Evolutionary conservation across 2,797 vertebrate genomes (phyloP), one percentile per base, ranked within the genome.

Genomic region (Hylomyscus alleni): DNA sequence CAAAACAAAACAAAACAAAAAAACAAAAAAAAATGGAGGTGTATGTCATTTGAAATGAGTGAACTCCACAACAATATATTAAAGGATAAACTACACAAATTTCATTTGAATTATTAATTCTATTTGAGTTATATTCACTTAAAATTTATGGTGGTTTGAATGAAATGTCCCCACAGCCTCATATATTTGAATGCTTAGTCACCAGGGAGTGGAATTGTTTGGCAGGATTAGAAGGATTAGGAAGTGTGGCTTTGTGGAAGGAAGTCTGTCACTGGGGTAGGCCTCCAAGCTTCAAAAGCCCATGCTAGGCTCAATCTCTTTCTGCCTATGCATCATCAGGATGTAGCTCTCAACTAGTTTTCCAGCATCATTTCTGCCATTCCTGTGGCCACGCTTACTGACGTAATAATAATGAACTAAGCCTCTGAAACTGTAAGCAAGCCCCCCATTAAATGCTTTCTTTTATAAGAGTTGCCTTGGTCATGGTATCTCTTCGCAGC

Each of bases 11-110:
- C n/a, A n/a, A n/a, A n/a, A n/a, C n/a, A n/a, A n/a, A n/a, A n/a
- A n/a, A n/a, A n/a, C n/a, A n/a, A n/a, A n/a, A n/a, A 9, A 91
- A 94, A 94, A 29, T 26, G 4, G 22, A 58, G 26, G 31, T 29
- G 65, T 62, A 72, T 56, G 17, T 24, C 15, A 10, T 81, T 92
- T 96, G 50, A 92, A 82, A 92, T 90, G 24, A 95, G 24, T 83
- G 76, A 91, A 69, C 40, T 73, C 44, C n/a, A 84, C 10, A 93
- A 58, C 29, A 76, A 34, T 44, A 75, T 73, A 15, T 62, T 65
- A 65, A 29, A 29, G 20, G 58, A 65, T 84, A 77, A 76, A 37
- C 29, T 31, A 56, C 54, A 84, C 65, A 67, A 56, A 62, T 77
- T 76, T 6, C 22, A 67, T 29, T 76, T 56, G 58, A 84, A 44